Conservation (phyloP, 2,113 vertebrate genomes). For the Scopus umbretta region DNA sequence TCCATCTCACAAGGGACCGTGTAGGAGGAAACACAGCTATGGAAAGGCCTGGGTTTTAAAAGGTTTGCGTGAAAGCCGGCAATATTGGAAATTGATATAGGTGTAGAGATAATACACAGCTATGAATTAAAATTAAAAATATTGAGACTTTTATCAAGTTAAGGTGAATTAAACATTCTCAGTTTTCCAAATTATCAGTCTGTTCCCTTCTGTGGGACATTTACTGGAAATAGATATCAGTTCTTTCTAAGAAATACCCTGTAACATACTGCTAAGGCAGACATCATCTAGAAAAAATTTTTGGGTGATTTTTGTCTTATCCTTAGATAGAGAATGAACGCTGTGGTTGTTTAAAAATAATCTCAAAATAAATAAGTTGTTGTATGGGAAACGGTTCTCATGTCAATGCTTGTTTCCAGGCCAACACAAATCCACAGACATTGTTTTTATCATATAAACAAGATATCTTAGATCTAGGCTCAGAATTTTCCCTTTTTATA, state of each 20-base stretch:
- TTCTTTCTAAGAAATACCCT: neutral
- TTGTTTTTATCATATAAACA: constrained; percentile 3
- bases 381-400: constrained; percentile 23
- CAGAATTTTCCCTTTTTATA: neutral
- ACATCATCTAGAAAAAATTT: constrained; percentile 12
- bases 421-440: constrained; percentile 26
- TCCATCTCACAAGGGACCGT: neutral
- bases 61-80: neutral
- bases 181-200: neutral
- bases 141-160: neutral
- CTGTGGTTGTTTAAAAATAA: constrained; percentile 39
- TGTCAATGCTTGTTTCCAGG: constrained; percentile 19
- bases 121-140: neutral
- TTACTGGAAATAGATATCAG: neutral
- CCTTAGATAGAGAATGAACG: neutral
- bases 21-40: neutral
- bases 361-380: constrained; percentile 42
- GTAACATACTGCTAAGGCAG: neutral
- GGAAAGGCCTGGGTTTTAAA: neutral
- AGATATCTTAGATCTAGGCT: neutral
- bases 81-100: neutral
- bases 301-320: constrained; percentile 21
- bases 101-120: neutral
- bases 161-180: neutral
- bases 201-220: neutral